Base-by-base conservation (phyloP, 2,113 vertebrate genomes). In the Alouatta palliata region DNA sequence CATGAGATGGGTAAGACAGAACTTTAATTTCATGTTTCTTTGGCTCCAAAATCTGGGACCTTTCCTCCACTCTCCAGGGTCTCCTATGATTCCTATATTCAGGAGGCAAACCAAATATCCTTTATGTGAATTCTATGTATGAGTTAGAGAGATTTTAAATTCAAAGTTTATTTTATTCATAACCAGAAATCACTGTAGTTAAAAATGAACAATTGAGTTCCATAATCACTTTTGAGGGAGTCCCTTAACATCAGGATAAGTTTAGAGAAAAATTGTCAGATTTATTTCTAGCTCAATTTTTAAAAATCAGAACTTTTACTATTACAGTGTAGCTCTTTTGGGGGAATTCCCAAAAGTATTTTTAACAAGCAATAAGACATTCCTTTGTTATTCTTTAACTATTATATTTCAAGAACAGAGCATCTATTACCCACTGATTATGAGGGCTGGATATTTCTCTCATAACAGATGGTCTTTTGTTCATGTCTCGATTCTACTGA, bases 401-500 rank as follows among this genome's bases (percentile, higher is more conserved):
- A 96, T 82, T 97, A 94, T 14, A 4, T 96, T 97, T 98, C 83
- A 97, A 90, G 82, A 95, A 93, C 79, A 98, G 76, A 90, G 77
- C 70, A 96, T 97, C 83, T 97, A 97, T 98, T 97, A 97, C 23
- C 3, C 96, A 97, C 91, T 90, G 93, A 95, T 98, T 96, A 97
- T 97, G 95, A 96, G 43, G 97, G 92, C 30, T 97, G 90, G 96
- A 87, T 98, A 97, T 96, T 98, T 98, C 96, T 97, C 93, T 97
- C 70, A 97, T 95, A 98, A 97, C 98, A 98, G 97, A 98, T 98
- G 98, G 96, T 95, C 98, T 97, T 95, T 98, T 98, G 98, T 98
- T 98, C 98, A 84, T 1, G 8, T 95, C 95, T 97, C 32, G 45
- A 94, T 96, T 97, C 85, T 92, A 71, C 58, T 98, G 98, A 98